These are phyloP conservation scores for Scomber japonicus DNA, from an alignment of 2,113 vertebrate genomes.

Conservation along the genomic window DNA sequence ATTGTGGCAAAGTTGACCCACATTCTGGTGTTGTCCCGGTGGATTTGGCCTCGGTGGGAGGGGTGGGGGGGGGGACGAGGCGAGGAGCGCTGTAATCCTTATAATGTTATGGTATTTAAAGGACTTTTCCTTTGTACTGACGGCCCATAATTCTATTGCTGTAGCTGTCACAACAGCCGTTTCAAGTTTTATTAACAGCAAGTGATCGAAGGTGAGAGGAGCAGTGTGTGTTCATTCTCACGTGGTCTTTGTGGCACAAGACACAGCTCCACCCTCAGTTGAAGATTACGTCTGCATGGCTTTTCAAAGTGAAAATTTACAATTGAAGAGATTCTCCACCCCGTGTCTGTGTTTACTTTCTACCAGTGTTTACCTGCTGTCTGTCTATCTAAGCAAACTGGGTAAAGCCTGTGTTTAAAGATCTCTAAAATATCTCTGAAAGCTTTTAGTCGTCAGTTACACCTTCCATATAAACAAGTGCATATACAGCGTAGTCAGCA, in stretches of 20 bases:
- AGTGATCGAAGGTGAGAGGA: constrained; percentile 17
- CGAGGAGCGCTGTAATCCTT: constrained; percentile 48
- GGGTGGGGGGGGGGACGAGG: neutral
- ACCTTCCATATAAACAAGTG: constrained; percentile 16
- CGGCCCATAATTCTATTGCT: constrained; percentile 16
- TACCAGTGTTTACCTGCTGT: constrained; percentile 45
- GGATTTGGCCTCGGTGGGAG: constrained; percentile 52
- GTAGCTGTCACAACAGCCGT: constrained; percentile 24
- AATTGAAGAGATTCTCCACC: constrained; percentile 23
- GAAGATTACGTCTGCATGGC: constrained; percentile 23
- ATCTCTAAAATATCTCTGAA: constrained; percentile 11
- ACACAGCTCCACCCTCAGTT: constrained; percentile 15
- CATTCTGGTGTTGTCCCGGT: constrained; percentile 52
- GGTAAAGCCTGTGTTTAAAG: constrained; percentile 24
- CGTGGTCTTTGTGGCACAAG: constrained; percentile 13
- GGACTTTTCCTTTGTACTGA: constrained; percentile 38
- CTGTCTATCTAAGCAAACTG: constrained; percentile 43
- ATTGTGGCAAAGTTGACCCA: constrained; percentile 66
- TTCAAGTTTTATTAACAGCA: constrained; percentile 57
- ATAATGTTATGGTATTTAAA: constrained; percentile 57
- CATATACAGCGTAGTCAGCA: neutral
- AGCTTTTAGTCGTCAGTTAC: constrained; percentile 28
- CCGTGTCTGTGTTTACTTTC: constrained; percentile 41
- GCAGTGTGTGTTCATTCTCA: constrained; percentile 28
- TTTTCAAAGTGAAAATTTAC: constrained; percentile 52